Evolutionary conservation across 35 echinoderm and acorn worm species (phyloP), one percentile per base, ranked within the genome.

Genomic region (Apostichopus japonicus): DNA sequence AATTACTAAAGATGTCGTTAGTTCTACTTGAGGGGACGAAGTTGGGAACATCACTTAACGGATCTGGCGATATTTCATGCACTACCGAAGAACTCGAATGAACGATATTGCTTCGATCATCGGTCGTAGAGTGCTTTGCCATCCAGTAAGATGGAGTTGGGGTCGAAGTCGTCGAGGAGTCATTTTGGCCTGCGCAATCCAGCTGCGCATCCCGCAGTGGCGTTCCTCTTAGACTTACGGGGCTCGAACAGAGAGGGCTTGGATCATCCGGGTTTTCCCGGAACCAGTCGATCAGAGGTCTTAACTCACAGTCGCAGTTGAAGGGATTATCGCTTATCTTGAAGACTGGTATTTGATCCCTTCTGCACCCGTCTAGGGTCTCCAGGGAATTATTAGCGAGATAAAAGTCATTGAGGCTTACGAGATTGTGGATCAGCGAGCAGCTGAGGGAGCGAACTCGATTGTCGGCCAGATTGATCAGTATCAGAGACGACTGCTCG

Each of bases 291-390:
- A 21, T 5, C 5, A 89, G 86, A 16, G 59, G 10, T 63, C 33
- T 67, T 56, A 89, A 54, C 6, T 17, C 16, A 54, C 86, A 89
- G 86, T 89, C 63, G 24, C 86, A 89, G 25, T 89, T 22, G 63
- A 89, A 89, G 19, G 86, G 86, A 33, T 89, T 89, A 8, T 72
- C 44, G 51, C 33, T 23, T 56, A 89, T 33, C 15, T 24, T 33
- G 24, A 89, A 63, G 14, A 51, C 25, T 8, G 24, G 11, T 5
- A 72, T 1, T 6, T 89, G 86, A 5, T 67, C 23, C 33, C 25
- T 19, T 5, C 59, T 53, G 33, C 86, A 89, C n/a, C 63, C 61
- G 1, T 73, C 51, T 10, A 89, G 22, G 5, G 86, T 72, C 16
- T 72, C 3, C 63, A 89, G 63, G 10, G 62, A 65, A 51, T 89